Evolutionary conservation across 2,888 invertebrate genomes (phyloP).

Genomic region (Panzeria rudis): DNA sequence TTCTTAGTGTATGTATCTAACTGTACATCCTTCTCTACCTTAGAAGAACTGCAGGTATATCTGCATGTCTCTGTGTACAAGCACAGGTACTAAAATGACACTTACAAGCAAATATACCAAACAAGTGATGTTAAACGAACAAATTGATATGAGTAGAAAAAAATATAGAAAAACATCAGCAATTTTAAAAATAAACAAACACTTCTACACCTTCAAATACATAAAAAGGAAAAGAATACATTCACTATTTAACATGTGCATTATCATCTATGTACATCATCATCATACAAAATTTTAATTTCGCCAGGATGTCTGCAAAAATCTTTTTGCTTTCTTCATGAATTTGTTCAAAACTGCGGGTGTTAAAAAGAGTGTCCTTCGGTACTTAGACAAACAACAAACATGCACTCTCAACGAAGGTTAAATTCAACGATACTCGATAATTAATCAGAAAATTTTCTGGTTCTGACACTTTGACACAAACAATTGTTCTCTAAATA

Average conservation of each 20-base stretch:
- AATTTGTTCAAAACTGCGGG: slow-evolving; percentile 59
- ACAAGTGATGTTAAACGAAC: slow-evolving; percentile 58
- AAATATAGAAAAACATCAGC: neutral
- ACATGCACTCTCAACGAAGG: slow-evolving; percentile 34
- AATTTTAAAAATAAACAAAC: slow-evolving; percentile 47
- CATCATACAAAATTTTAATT: slow-evolving; percentile 34
- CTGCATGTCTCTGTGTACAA: neutral
- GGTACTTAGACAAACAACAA: slow-evolving; percentile 38
- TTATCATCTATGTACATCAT: neutral
- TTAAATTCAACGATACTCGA: slow-evolving; percentile 65
- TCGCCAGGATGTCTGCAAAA: slow-evolving; percentile 65
- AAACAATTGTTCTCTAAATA: slow-evolving; percentile 32
- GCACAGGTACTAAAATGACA: slow-evolving; percentile 54
- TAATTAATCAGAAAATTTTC: slow-evolving; percentile 68
- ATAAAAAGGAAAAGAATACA: neutral
- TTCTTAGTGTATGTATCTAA: slow-evolving; percentile 31
- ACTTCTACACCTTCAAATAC: slow-evolving; percentile 9
- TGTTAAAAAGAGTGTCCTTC: slow-evolving; percentile 57
- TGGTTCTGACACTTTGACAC: slow-evolving; percentile 69
- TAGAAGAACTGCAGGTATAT: neutral
- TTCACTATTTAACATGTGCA: neutral
- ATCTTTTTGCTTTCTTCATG: neutral
- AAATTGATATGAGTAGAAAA: slow-evolving; percentile 33
- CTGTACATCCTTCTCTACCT: neutral
- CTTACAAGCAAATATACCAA: slow-evolving; percentile 58